phyloP scores from a whole-genome alignment of 2,113 vertebrate genomes.

The Capricornis sumatraensis region DNA sequence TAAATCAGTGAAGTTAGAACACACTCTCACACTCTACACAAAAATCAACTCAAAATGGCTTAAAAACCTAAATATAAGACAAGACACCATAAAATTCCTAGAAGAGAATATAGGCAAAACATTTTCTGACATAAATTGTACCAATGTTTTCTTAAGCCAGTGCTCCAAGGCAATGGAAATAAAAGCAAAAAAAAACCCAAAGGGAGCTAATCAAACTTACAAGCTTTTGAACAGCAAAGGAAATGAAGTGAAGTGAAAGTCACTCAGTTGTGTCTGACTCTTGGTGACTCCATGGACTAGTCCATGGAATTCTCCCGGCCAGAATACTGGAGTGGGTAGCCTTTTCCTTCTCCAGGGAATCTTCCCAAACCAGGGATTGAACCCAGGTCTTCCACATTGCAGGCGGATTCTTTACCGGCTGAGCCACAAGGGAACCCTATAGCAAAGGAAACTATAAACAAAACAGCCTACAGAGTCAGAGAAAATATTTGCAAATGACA shows the following conservation, averaged over 20 bases:
- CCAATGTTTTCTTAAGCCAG: background rate
- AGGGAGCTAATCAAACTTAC: background rate
- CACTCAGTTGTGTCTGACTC: background rate
- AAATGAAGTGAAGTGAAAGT: background rate
- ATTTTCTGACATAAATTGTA: background rate
- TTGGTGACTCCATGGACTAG: background rate
- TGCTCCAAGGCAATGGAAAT: background rate
- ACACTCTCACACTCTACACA: background rate
- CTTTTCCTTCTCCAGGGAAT: background rate
- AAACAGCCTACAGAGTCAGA: background rate
- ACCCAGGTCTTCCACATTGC: background rate
- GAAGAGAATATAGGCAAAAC: background rate
- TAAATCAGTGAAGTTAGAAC: background rate
- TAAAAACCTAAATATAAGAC: background rate
- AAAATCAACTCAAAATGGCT: background rate
- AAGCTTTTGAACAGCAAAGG: background rate
- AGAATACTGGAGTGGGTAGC: background rate
- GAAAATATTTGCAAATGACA: background rate
- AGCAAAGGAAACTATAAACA: background rate
- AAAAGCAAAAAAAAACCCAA: background rate
- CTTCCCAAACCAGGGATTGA: background rate
- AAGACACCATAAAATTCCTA: background rate
- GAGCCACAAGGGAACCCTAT: background rate
- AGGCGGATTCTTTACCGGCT: fast-evolving
- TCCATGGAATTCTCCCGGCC: background rate